phyloP scores from a whole-genome alignment of 2,113 vertebrate species.

The Eretmochelys imbricata region DNA sequence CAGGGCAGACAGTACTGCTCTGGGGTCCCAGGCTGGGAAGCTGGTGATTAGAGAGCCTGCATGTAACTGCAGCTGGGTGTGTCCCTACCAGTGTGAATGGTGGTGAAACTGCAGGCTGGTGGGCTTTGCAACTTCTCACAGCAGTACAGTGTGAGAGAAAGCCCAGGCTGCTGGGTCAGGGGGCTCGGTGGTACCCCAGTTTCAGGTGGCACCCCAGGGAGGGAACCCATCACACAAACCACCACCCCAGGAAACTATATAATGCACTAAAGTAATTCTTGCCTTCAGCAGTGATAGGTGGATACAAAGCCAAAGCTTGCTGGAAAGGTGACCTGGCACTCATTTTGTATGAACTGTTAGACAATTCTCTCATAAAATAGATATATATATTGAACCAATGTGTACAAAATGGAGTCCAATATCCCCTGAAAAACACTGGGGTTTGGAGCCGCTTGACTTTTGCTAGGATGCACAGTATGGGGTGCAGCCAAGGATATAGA shows the following conservation, averaged over 20 bases:
- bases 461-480: neutral
- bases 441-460: neutral
- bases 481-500: neutral
- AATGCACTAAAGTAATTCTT: fast-evolving
- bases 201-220: no score
- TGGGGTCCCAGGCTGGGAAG: no score
- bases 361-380: neutral
- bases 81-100: no score
- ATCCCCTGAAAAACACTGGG: neutral
- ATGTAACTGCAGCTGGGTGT: no score
- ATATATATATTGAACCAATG: neutral
- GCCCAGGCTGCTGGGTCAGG: no score
- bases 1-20: no score
- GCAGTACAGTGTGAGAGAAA: no score
- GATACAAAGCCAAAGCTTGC: fast-evolving
- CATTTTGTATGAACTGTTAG: neutral
- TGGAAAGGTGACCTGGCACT: neutral
- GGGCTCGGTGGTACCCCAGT: no score
- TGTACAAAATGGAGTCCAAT: neutral
- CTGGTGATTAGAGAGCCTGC: no score
- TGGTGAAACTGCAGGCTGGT: no score
- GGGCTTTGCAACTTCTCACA: no score
- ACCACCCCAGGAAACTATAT: neutral
- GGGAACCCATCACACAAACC: fast-evolving
- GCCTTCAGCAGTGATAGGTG: fast-evolving